Percentiles rank a stretch among this genome's conserved stretches.
Evolutionary conservation across 2,888 invertebrate genomes (phyloP).

Genomic region (Megastigmus dorsalis): DNA sequence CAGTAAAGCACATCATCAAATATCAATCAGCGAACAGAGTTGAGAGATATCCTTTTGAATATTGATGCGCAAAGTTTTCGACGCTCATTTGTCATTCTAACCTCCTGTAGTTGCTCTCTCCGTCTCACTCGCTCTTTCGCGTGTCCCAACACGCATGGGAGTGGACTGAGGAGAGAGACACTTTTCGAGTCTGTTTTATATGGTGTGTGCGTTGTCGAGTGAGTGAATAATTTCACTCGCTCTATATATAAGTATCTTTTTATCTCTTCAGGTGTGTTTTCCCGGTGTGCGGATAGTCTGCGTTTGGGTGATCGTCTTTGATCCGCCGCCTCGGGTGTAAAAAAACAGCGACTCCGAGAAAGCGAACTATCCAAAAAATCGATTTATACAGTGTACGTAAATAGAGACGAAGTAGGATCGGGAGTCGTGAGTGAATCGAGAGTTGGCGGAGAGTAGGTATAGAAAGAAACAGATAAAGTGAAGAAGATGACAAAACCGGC

Average conservation of each 20-base stretch:
- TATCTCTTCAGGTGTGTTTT: no score
- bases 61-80: slow-evolving; percentile 15
- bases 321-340: slow-evolving; percentile 29
- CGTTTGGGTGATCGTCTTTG: no score
- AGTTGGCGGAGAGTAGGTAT: background rate
- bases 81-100: slow-evolving; percentile 31
- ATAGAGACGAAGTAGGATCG: background rate
- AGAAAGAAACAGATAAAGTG: background rate
- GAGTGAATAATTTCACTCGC: no score
- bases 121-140: background rate
- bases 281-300: no score
- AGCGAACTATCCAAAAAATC: background rate
- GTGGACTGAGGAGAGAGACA: no score
- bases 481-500: slow-evolving; percentile 2
- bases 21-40: slow-evolving; percentile 5
- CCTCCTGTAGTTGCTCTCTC: background rate
- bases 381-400: slow-evolving; percentile 15
- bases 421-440: background rate
- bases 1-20: slow-evolving; percentile 12
- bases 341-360: slow-evolving; percentile 20
- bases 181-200: background rate
- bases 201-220: background rate
- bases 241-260: background rate
- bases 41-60: slow-evolving; percentile 28
- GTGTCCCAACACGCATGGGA: no score